Base-by-base conservation (phyloP, 1,140 invertebrate species). In the Drosophila ambigua region DNA sequence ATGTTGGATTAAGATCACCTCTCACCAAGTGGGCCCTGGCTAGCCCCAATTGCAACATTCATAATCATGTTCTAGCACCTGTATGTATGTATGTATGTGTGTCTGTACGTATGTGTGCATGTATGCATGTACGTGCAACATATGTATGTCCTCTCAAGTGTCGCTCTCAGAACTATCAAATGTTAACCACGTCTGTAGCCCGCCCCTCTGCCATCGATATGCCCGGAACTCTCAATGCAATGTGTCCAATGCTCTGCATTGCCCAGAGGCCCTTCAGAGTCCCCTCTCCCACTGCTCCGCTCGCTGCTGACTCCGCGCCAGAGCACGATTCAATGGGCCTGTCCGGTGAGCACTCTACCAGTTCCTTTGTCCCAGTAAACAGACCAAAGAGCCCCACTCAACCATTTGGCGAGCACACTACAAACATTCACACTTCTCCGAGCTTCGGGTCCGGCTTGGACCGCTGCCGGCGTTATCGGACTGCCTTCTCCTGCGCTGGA, bases 361-460 rank as follows among this genome's bases (percentile, higher is more conserved):
- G 74, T 59, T 66, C 78, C 78, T 78, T 85, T 85, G 82, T 85
- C 71, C 50, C 64, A 51, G 82, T 64, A 78, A 87, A 87, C 78
- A 87, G 64, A 55, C 64, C 67, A 65, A 78, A 87, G 82, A 62
- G 83, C 68, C 60, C 55, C 81, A 73, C 67, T 85, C 61, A 63
- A 60, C 60, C 66, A 66, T 55, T 65, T 58, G 68, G 73, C 72
- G 63, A 66, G 72, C 53, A 51, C 54, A 59, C 72, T 75, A 46
- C 72, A 75, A 57, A 74, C 72, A 74, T 74, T 65, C 61, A 72
- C 76, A 68, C 43, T 64, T 59, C 57, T 60, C 35, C 44, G 23
- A 39, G 26, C 35, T 15, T 26, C 5, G 67, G 26, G 71, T 59
- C 51, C 44, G 59, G 20, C 24, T 68, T 35, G 24, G 28, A 11